phyloP scores from a whole-genome alignment of 2,113 vertebrate species.

The Heliornis fulica region DNA sequence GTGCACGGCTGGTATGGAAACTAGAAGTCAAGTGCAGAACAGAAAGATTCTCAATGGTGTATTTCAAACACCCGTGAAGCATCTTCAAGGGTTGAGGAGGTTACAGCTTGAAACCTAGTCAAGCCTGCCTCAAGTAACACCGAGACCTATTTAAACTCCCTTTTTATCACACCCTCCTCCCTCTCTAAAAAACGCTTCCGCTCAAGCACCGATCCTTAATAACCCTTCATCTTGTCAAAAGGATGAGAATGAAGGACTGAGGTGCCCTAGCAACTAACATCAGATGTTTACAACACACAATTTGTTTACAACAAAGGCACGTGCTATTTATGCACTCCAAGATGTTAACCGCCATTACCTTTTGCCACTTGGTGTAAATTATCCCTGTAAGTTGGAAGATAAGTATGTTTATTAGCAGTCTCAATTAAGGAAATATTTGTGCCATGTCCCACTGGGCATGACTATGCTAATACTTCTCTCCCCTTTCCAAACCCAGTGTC shows the following conservation, averaged over 20 bases:
- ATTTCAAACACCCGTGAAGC: background rate
- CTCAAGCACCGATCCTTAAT: background rate
- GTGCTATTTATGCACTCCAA: fast-evolving
- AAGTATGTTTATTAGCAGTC: constrained; percentile 48
- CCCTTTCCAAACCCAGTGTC: constrained; percentile 6
- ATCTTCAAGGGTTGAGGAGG: background rate
- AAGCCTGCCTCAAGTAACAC: background rate
- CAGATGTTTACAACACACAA: background rate
- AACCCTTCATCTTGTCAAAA: background rate
- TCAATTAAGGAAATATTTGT: constrained; percentile 28
- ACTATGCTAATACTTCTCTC: constrained; percentile 28
- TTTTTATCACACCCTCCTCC: background rate
- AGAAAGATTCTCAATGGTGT: background rate
- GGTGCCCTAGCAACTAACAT: background rate
- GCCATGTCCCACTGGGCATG: constrained; percentile 13
- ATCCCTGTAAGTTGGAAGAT: background rate
- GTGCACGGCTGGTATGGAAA: background rate
- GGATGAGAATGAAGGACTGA: background rate
- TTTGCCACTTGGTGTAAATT: background rate
- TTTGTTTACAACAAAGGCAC: background rate
- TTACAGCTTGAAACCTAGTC: background rate
- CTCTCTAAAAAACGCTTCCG: background rate
- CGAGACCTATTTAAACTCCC: background rate
- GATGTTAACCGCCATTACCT: background rate
- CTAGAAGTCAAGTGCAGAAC: background rate